A percentile compares a stretch with the other conserved stretches of the same genome.
phyloP scores from a whole-genome alignment of 1,140 invertebrate genomes.

The Leptonema lineaticorne region DNA sequence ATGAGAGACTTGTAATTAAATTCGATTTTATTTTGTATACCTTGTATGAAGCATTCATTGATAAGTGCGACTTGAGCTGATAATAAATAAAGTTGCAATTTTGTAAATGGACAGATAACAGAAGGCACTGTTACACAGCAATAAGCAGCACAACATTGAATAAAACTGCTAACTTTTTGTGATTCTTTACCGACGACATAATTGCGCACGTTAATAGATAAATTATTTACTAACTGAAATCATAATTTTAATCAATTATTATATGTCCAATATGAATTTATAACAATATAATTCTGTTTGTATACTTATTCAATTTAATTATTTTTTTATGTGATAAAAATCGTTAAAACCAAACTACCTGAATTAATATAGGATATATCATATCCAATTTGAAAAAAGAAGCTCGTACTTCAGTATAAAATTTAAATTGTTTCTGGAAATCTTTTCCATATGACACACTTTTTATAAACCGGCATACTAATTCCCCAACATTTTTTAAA shows the following conservation, averaged over 20 bases:
- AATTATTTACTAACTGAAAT: constrained; percentile 72
- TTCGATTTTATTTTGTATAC: constrained; percentile 51
- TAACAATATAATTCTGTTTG: too few relatives aligned
- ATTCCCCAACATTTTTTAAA: constrained; percentile 76
- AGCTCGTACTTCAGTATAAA: constrained; percentile 89
- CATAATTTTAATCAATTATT: not conserved
- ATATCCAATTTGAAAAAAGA: constrained; percentile 87
- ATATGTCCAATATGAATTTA: too few relatives aligned
- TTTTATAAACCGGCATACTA: constrained; percentile 80
- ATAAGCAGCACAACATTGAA: constrained; percentile 92
- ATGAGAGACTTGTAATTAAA: not conserved
- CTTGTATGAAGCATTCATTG: constrained; percentile 80
- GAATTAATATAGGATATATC: constrained; percentile 81
- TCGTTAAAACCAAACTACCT: constrained; percentile 58
- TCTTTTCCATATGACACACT: constrained; percentile 80
- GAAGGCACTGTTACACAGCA: constrained; percentile 95
- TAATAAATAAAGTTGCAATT: constrained; percentile 83
- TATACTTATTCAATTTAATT: constrained; percentile 1
- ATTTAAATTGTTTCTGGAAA: constrained; percentile 87
- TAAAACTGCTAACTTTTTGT: constrained; percentile 79
- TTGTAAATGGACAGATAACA: constrained; percentile 70
- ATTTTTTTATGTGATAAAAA: not conserved
- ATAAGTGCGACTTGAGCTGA: constrained; percentile 86
- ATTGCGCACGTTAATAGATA: constrained; percentile 72
- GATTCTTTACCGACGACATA: constrained; percentile 78